Evolutionary conservation across 2,888 invertebrate species (phyloP), one percentile per base, ranked within the genome.

Genomic region (Nephrotoma flavescens): DNA sequence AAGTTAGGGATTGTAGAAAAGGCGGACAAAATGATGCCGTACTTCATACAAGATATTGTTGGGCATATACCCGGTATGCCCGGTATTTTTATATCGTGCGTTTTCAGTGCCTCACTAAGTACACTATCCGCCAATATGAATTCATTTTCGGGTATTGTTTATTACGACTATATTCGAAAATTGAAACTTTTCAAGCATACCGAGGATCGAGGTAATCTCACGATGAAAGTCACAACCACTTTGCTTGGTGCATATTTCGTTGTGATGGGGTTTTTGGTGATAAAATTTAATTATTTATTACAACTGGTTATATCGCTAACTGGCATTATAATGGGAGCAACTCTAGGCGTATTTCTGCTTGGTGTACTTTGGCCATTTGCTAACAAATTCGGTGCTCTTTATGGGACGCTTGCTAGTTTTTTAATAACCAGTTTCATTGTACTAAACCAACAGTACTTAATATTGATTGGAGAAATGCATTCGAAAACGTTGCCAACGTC

Each of bases 301-400:
- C 85, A 85, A 85, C 6, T 85, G 42, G 42, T 44, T 6, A 15
- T 85, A 1, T 19, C 44, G 2, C 15, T 85, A 19, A 19, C 45
- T 0, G 85, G 85, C 6, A 85, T 44, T 44, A 44, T 19, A 15
- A 11, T 44, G 42, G 85, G 85, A 0, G 19, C 85, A 45, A 85
- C 85, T 15, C 11, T 85, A 19, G 85, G 85, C 5, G 45, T 85
- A 19, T 85, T 85, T 85, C 6, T 44, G 6, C 19, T 85, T 4
- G 94, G 94, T 42, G 93, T 94, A 92, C 90, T 94, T 87, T 90
- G 94, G 86, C 94, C 95, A 0, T 94, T 19, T 6, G 42, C 85
- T 2, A 85, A 85, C 45, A 84, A 84, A 84, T 84, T 15, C 6
- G 84, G 84, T 42, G 84, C n/a, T 5, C 12, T 84, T 12, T 84